Evolutionary conservation across 64 coral and sea anemone species (phyloP).

Genomic region (Pocillopora damicornis): DNA sequence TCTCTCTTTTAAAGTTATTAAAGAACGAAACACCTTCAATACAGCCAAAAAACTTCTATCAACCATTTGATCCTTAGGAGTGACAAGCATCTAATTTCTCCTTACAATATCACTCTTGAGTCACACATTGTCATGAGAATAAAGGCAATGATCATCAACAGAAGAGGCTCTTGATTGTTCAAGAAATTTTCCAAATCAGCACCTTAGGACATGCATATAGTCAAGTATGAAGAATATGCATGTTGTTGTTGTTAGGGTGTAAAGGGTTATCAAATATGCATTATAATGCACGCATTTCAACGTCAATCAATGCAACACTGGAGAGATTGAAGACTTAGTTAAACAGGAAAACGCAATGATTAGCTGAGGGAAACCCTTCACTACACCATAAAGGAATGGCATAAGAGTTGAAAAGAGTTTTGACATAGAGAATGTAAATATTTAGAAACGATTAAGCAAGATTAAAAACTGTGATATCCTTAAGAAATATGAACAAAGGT

Average conservation of each 20-base stretch:
- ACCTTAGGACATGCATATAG: too few relatives aligned
- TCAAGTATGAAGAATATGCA: too few relatives aligned
- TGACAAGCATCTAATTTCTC: too few relatives aligned
- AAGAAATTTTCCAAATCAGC: too few relatives aligned
- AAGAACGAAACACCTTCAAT: too few relatives aligned
- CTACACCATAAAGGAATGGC: neutral
- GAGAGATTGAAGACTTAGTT: neutral
- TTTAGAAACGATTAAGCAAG: neutral
- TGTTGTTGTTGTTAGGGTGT: neutral
- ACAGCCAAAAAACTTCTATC: too few relatives aligned
- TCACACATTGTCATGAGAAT: too few relatives aligned
- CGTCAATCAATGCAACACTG: neutral
- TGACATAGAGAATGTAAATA: conserved; percentile 17
- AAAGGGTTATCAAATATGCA: neutral
- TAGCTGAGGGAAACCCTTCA: neutral
- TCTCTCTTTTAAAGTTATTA: too few relatives aligned
- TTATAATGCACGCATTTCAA: neutral
- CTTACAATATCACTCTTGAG: too few relatives aligned
- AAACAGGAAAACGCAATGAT: neutral
- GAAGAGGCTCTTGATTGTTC: too few relatives aligned
- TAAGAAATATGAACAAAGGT: neutral
- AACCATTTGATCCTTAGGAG: too few relatives aligned
- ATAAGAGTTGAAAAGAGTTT: neutral
- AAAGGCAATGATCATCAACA: too few relatives aligned
- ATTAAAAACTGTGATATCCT: neutral